Conservation (phyloP, 2,113 vertebrate species). For the Amphiprion percula region DNA sequence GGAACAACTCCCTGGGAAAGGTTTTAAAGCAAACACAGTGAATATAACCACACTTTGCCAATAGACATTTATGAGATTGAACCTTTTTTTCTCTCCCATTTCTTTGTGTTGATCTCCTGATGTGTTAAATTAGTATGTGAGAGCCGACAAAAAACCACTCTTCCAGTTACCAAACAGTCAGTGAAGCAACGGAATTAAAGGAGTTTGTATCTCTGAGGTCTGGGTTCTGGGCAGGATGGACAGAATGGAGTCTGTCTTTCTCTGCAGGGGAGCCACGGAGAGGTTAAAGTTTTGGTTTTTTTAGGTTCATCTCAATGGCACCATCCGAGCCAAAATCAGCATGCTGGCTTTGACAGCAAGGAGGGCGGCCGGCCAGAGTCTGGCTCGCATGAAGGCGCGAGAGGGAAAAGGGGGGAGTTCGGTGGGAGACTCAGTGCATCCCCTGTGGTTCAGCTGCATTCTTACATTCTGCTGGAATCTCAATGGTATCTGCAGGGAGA, state of each 20-base stretch:
- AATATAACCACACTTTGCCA: too few relatives aligned
- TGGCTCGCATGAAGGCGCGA: slow-evolving; percentile 25
- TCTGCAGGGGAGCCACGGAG: slow-evolving; percentile 17
- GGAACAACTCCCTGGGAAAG: background rate
- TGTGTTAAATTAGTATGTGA: slow-evolving; percentile 6
- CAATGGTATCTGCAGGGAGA: slow-evolving; percentile 2
- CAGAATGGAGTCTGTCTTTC: slow-evolving; percentile 31
- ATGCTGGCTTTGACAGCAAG: slow-evolving; percentile 24
- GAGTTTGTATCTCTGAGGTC: slow-evolving; percentile 1
- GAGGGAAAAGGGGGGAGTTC: background rate
- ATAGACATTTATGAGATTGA: background rate
- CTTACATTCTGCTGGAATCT: slow-evolving; percentile 37
- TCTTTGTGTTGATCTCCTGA: background rate
- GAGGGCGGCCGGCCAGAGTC: slow-evolving; percentile 27
- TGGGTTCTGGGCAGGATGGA: slow-evolving; percentile 10
- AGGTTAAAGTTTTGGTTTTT: slow-evolving; percentile 15
- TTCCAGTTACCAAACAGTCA: background rate
- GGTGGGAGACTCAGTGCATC: background rate
- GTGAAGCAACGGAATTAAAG: slow-evolving; percentile 8
- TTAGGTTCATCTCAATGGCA: slow-evolving; percentile 18
- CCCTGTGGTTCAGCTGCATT: slow-evolving; percentile 44
- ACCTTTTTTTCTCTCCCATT: background rate
- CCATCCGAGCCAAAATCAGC: slow-evolving; percentile 47
- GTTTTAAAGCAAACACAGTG: too few relatives aligned
- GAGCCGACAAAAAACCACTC: background rate